Conservation (phyloP, 2,113 vertebrate species). For the Onychostruthus taczanowskii region DNA sequence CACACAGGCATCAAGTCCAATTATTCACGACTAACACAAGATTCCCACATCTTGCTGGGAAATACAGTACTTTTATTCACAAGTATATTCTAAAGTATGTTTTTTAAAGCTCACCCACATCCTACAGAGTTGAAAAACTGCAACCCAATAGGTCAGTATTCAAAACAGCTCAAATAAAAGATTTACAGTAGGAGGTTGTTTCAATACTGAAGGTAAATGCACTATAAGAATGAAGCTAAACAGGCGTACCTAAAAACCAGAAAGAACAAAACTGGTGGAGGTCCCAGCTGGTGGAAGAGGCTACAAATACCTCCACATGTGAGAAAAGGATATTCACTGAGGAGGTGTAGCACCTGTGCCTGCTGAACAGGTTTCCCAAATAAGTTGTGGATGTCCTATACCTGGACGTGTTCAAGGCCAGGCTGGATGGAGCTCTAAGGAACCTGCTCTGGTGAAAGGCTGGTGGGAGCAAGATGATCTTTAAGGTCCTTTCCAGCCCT, state of each 20-base stretch:
- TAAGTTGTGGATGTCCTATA: neutral
- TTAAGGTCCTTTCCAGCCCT: neutral
- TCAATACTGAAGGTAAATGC: neutral
- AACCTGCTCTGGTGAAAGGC: neutral
- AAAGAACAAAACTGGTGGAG: neutral
- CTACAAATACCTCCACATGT: neutral
- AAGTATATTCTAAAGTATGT: neutral
- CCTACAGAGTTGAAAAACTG: neutral
- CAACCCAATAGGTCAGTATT: neutral
- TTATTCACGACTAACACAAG: neutral
- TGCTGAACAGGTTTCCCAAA: neutral
- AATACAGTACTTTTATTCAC: neutral
- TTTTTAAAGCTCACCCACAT: neutral
- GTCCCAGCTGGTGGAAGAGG: neutral
- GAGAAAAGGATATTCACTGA: neutral
- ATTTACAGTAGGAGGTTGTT: neutral
- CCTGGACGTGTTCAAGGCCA: neutral
- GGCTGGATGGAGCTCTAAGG: neutral
- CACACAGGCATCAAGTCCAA: neutral
- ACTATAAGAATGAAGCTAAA: neutral
- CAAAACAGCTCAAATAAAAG: neutral
- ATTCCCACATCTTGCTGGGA: neutral
- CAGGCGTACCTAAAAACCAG: neutral
- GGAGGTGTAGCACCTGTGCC: neutral
- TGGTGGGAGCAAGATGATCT: neutral